Percentiles rank a stretch among this genome's conserved stretches.
Evolutionary conservation across 2,797 vertebrate genomes (phyloP).

Genomic region (Leuciscus waleckii): DNA sequence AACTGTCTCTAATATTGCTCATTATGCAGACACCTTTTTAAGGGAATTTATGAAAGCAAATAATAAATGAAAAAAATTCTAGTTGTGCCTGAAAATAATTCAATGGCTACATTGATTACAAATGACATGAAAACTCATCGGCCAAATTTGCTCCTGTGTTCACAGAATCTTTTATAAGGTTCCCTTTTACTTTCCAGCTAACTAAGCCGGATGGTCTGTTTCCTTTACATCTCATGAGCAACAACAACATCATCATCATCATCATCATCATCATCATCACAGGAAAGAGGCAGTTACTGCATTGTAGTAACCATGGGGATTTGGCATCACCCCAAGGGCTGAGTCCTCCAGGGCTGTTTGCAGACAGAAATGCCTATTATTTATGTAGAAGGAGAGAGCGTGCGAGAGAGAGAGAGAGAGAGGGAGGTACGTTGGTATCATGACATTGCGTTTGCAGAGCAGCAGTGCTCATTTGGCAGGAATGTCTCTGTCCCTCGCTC

Average conservation of each 20-base stretch:
- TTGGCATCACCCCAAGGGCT: constrained; percentile 71
- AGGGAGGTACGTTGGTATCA: constrained; percentile 58
- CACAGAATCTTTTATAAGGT: constrained; percentile 56
- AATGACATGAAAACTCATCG: neutral
- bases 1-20: neutral
- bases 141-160: neutral
- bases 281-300: constrained; percentile 68
- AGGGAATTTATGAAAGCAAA: too few relatives aligned
- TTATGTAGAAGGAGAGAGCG: constrained; percentile 50
- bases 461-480: constrained; percentile 69
- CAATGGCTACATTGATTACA: neutral
- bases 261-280: constrained; percentile 53
- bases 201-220: constrained; percentile 54
- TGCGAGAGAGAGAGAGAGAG: too few relatives aligned
- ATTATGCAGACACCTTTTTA: neutral
- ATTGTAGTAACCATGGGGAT: constrained; percentile 76
- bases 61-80: too few relatives aligned
- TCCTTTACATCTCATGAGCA: constrained; percentile 56
- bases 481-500: constrained; percentile 63
- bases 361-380: constrained; percentile 71
- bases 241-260: constrained; percentile 42
- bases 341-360: constrained; percentile 62
- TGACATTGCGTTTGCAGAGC: constrained; percentile 64
- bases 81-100: neutral
- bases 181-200: constrained; percentile 52